phyloP scores from a whole-genome alignment of 2,113 vertebrate species.

The Onychostruthus taczanowskii region DNA sequence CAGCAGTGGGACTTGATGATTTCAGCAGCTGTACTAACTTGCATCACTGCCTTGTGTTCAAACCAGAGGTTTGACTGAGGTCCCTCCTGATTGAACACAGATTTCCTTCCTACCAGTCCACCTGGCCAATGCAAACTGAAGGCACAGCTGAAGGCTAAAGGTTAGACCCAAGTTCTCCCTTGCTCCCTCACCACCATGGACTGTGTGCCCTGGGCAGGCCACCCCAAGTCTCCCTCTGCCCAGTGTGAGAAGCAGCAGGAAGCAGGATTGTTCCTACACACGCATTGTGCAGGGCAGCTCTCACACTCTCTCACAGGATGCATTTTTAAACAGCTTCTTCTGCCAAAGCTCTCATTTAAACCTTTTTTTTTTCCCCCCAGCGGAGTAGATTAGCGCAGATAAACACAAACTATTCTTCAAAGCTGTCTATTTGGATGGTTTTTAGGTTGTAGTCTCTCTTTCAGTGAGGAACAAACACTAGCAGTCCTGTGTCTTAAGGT shows the following conservation, averaged over 20 bases:
- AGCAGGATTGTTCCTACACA: not conserved
- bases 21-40: not conserved
- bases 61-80: not conserved
- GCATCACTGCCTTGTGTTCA: not conserved
- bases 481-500: not conserved
- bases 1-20: not conserved
- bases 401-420: not conserved
- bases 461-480: not conserved
- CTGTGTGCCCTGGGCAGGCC: not conserved
- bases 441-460: not conserved
- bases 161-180: not conserved
- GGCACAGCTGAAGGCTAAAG: not conserved
- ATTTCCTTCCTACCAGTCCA: not conserved
- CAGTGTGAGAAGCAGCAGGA: not conserved
- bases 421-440: not conserved
- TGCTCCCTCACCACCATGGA: not conserved
- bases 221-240: not conserved
- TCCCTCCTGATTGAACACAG: not conserved
- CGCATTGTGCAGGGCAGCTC: fast-evolving
- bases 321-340: not conserved
- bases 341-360: not conserved
- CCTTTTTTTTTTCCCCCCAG: fast-evolving
- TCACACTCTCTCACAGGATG: not conserved
- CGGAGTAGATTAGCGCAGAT: not conserved
- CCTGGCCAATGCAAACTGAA: not conserved